These are phyloP conservation scores for Acanthosepion lycidas DNA, from an alignment of 2,888 invertebrate species.

Conservation along the genomic window DNA sequence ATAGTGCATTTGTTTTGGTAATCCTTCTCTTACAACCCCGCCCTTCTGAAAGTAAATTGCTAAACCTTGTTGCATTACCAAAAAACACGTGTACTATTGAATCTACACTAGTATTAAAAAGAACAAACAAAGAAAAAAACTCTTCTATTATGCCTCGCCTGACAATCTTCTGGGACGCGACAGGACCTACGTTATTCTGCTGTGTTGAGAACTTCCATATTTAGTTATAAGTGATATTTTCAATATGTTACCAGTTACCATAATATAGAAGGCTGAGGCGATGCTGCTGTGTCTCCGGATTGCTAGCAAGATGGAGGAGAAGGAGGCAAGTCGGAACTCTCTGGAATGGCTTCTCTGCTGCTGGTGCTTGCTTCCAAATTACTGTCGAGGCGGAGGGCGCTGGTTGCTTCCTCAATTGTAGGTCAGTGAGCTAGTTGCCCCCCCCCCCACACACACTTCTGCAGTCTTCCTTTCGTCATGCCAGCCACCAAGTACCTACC, in stretches of 20 bases:
- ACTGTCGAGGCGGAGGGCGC: neutral
- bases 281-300: neutral
- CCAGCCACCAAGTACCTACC: neutral
- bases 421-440: neutral
- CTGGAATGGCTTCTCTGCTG: neutral
- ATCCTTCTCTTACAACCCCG: no score
- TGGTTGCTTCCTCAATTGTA: neutral
- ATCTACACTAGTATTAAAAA: no score
- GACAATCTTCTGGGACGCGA: neutral
- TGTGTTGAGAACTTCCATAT: neutral
- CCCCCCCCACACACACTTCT: neutral
- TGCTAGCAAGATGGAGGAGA: neutral
- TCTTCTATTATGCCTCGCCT: neutral
- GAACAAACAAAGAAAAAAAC: no score
- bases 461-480: neutral
- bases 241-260: neutral
- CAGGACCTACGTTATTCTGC: neutral
- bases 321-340: neutral
- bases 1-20: no score
- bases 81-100: no score
- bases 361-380: neutral
- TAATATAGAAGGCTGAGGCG: neutral
- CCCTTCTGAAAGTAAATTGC: no score
- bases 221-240: conserved; percentile 12
- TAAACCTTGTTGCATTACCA: no score